Evolutionary conservation across 1,140 invertebrate genomes (phyloP).

Genomic region (Apis dorsata): DNA sequence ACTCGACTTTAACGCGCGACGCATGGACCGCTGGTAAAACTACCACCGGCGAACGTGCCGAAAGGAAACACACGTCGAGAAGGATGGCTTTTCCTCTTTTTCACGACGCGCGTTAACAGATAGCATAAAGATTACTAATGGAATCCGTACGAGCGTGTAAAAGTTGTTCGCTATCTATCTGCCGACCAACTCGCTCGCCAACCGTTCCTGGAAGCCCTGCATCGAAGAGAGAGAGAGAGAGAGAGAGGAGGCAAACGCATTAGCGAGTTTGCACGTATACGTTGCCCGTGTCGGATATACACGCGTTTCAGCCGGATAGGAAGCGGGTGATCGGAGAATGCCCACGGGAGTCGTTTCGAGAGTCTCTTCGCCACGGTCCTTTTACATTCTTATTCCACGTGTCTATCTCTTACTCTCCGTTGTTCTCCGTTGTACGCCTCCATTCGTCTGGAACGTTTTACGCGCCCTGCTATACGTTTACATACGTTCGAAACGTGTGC

Average conservation of each 20-base stretch:
- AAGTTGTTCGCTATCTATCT: constrained; percentile 29
- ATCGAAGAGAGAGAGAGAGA: neutral
- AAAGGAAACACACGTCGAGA: constrained; percentile 28
- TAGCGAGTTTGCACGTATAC: constrained; percentile 57
- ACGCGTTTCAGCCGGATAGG: constrained; percentile 59
- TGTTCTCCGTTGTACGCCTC: neutral
- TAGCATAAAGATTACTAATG: constrained; percentile 66
- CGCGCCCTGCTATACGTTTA: constrained; percentile 54
- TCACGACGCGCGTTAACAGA: constrained; percentile 58
- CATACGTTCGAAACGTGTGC: constrained; percentile 51
- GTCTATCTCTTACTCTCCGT: constrained; percentile 15
- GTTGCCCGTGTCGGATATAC: constrained; percentile 40
- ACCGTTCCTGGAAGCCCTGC: neutral
- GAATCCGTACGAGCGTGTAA: constrained; percentile 60
- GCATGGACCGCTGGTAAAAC: constrained; percentile 7
- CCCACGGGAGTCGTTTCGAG: constrained; percentile 74
- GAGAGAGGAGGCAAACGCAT: constrained; percentile 27
- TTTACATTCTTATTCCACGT: constrained; percentile 65
- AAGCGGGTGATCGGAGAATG: constrained; percentile 73
- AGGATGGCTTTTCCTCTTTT: constrained; percentile 40
- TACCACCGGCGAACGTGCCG: constrained; percentile 9
- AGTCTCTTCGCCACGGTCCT: constrained; percentile 55
- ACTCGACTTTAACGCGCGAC: constrained; percentile 2
- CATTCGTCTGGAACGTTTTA: constrained; percentile 59
- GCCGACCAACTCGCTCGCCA: neutral